phyloP scores from a whole-genome alignment of 2,888 invertebrate genomes.

The Bugulina stolonifera region DNA sequence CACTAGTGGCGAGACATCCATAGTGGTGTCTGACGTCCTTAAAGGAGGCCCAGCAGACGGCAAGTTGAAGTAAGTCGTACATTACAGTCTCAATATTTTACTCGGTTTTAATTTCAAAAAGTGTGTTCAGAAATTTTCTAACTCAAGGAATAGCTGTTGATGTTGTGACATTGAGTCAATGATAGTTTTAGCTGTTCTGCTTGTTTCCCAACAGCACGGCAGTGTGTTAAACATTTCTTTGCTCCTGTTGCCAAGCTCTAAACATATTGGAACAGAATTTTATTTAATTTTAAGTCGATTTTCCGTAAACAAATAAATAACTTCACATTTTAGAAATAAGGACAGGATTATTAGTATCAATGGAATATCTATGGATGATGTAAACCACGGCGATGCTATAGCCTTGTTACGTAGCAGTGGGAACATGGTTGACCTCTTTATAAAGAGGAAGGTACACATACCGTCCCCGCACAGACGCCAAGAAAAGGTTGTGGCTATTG shows the following conservation, averaged over 20 bases:
- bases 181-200: too few relatives aligned
- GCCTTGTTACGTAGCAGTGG: constrained; percentile 54
- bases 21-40: constrained; percentile 94
- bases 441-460: constrained; percentile 29
- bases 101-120: too few relatives aligned
- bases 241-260: too few relatives aligned
- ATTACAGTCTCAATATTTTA: too few relatives aligned
- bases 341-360: constrained; percentile 95
- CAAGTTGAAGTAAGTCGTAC: constrained; percentile 85
- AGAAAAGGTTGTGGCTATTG: background rate
- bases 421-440: constrained; percentile 44
- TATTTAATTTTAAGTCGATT: too few relatives aligned
- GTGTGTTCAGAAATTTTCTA: too few relatives aligned
- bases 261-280: too few relatives aligned
- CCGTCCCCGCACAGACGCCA: constrained; percentile 1
- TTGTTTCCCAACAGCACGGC: too few relatives aligned
- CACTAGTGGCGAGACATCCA: constrained; percentile 87
- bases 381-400: constrained; percentile 68
- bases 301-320: background rate
- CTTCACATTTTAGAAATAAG: constrained; percentile 70
- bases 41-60: constrained; percentile 96
- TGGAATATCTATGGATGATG: constrained; percentile 89
- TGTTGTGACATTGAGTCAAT: too few relatives aligned
- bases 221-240: too few relatives aligned
- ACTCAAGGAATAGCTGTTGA: too few relatives aligned